These are phyloP conservation scores for Passer montanus DNA, from an alignment of 2,113 vertebrate genomes.

Conservation along the genomic window DNA sequence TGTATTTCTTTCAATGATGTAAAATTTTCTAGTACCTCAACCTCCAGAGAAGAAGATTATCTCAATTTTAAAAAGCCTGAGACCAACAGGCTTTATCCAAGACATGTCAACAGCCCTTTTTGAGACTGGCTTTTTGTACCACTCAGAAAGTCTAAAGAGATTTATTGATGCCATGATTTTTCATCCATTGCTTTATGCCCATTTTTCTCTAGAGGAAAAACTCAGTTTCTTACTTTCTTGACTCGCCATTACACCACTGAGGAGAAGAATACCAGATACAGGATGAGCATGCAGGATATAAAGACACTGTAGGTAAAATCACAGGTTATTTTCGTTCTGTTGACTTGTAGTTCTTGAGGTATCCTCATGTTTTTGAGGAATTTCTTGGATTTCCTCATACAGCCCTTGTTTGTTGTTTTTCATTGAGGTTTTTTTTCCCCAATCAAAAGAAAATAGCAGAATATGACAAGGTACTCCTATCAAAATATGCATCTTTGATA, in stretches of 20 bases:
- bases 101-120: neutral
- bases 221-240: neutral
- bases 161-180: neutral
- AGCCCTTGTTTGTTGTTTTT: neutral
- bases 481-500: neutral
- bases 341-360: neutral
- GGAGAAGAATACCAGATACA: neutral
- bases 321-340: neutral
- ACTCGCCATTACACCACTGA: accelerated
- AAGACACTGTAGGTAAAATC: neutral
- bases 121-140: neutral
- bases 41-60: neutral
- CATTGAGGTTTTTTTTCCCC: neutral
- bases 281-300: neutral
- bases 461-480: neutral
- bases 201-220: neutral
- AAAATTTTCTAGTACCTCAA: neutral
- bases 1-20: neutral
- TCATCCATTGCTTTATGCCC: neutral
- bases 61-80: neutral
- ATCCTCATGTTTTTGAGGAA: neutral
- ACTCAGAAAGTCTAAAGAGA: neutral
- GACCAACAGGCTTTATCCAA: neutral
- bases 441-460: neutral
- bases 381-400: neutral